A percentile compares a stretch with the other conserved stretches of the same genome.
These are phyloP conservation scores for Dendrolimus pini DNA, from an alignment of 2,888 invertebrate genomes.

Conservation along the genomic window DNA sequence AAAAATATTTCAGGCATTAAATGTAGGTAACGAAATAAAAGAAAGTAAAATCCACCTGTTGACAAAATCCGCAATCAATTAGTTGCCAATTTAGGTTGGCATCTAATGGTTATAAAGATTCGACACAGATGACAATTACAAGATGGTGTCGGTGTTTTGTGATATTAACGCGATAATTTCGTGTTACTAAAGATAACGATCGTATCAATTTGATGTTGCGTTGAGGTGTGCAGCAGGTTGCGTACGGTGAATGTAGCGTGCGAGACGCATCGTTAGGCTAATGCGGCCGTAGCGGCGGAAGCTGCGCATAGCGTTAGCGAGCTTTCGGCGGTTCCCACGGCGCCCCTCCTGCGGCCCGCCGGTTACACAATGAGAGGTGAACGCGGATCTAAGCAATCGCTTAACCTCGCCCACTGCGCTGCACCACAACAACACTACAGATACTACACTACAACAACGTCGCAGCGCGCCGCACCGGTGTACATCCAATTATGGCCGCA, in stretches of 20 bases:
- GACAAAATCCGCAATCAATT: too few species aligned
- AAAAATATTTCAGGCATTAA: too few species aligned
- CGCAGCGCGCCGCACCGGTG: constrained; percentile 31
- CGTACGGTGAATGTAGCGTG: constrained; percentile 42
- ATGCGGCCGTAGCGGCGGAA: constrained; percentile 65
- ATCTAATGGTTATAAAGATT: not conserved
- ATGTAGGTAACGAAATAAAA: too few species aligned
- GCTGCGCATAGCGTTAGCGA: constrained; percentile 55
- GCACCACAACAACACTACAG: constrained; percentile 17
- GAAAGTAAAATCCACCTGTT: too few species aligned
- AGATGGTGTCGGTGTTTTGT: constrained; percentile 30
- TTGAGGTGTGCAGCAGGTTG: constrained; percentile 30
- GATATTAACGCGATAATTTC: constrained; percentile 50
- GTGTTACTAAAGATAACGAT: constrained; percentile 57
- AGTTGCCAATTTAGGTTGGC: too few species aligned
- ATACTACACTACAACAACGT: constrained; percentile 23
- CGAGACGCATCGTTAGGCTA: constrained; percentile 63
- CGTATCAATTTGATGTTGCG: constrained; percentile 52
- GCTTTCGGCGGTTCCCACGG: constrained; percentile 75
- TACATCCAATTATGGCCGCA: constrained; percentile 11
- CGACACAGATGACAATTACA: constrained; percentile 1
- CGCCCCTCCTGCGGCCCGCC: constrained; percentile 39
- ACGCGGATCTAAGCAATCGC: constrained; percentile 77
- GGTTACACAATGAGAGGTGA: constrained; percentile 75
- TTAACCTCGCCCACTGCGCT: constrained; percentile 74